Conservation (phyloP, 2,888 invertebrate genomes). For the Tetrapedia diversipes region DNA sequence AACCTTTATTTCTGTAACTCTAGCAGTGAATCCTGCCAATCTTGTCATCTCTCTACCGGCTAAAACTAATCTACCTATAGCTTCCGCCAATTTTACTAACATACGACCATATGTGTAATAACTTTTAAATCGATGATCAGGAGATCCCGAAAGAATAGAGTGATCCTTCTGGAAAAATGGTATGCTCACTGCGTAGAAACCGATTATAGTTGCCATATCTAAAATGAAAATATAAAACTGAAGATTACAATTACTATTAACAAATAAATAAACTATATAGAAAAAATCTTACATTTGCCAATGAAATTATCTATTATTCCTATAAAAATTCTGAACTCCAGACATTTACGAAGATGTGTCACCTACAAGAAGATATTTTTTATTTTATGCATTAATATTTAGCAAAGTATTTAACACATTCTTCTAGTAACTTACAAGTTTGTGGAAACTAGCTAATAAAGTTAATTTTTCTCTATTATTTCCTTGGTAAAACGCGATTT, state of each 20-base stretch:
- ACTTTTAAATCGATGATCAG: conserved; percentile 88
- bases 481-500: conserved; percentile 93
- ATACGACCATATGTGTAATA: conserved; percentile 99
- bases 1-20: conserved; percentile 94
- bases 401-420: background rate
- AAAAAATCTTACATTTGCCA: conserved; percentile 91
- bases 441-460: conserved; percentile 93
- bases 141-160: conserved; percentile 86
- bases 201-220: conserved; percentile 98
- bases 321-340: conserved; percentile 95
- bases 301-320: conserved; percentile 98
- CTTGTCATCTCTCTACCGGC: conserved; percentile 97
- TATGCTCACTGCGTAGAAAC: conserved; percentile 96
- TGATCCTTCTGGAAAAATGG: conserved; percentile 94
- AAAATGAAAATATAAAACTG: conserved; percentile 66
- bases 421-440: conserved; percentile 84
- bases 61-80: conserved; percentile 96
- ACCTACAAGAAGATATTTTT: conserved; percentile 83
- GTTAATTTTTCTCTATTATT: conserved; percentile 94
- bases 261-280: background rate
- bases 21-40: conserved; percentile 96
- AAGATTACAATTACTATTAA: background rate
- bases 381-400: background rate
- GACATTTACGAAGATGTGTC: conserved; percentile 92
- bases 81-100: conserved; percentile 98